Base-by-base conservation (phyloP, 2,888 invertebrate species). In the Clitarchus hookeri region DNA sequence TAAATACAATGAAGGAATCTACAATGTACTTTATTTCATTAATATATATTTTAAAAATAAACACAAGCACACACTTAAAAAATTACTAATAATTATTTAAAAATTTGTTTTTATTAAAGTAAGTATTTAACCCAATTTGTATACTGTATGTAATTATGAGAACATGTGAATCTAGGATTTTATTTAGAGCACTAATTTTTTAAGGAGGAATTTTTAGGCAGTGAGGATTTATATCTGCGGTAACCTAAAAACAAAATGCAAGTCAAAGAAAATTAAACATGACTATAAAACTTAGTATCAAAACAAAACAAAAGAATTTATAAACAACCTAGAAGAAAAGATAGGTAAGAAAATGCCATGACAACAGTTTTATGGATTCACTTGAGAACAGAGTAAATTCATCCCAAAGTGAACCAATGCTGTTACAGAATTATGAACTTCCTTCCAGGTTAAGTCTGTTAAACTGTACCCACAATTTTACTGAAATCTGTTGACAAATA, bases 141-240 rank as follows among this genome's bases (percentile, higher is more conserved):
- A 53, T 53, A 53, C 53, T 53, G 19, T 53, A 36, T 36, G 36
- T 36, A 48, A 48, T 48, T 6, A 48, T 16, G 12, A 48, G 6
- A 65, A 19, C 6, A 65, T 65, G 65, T 65, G 65, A 16, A n/a
- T 12, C n/a, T 65, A 65, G 65, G 16, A 65, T 65, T 65, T n/a
- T 6, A 65, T 65, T 65, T 23, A n/a, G 65, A 65, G n/a, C n/a
- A 19, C 65, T 65, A 65, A 16, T 65, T n/a, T 65, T 65, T 65
- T 65, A 65, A 65, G 65, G 65, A 65, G 65, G 65, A 65, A 23
- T 65, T 65, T 65, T n/a, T 65, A 65, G 65, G 65, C n/a, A 65
- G 65, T 65, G 16, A n/a, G 65, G 65, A 65, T n/a, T 65, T 65
- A 65, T 65, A 65, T 65, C 65, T 65, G 65, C n/a, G 19, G 65